phyloP scores from a whole-genome alignment of 2,113 vertebrate genomes.

The Nycticorax nycticorax region DNA sequence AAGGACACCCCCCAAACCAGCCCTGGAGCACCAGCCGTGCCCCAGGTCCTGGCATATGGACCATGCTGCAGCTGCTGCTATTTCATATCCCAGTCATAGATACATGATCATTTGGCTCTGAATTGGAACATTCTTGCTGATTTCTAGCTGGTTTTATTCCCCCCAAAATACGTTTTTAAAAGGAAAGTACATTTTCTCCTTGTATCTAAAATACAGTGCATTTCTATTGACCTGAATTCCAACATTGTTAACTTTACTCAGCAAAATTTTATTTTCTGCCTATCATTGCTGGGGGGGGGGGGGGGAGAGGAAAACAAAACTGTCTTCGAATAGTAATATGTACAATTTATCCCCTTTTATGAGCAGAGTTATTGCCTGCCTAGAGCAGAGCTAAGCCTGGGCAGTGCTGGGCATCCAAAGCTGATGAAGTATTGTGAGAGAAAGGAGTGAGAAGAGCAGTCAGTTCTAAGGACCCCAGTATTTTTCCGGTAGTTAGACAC shows the following conservation, averaged over 20 bases:
- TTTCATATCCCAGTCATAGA: background rate
- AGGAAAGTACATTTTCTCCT: background rate
- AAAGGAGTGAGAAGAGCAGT: background rate
- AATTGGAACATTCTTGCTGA: background rate
- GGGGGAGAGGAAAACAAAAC: background rate
- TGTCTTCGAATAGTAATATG: background rate
- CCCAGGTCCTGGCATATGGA: background rate
- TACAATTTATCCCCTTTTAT: background rate
- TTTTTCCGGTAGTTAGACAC: background rate
- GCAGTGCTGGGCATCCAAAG: background rate
- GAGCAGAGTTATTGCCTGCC: background rate
- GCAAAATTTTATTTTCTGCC: background rate
- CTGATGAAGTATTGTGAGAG: background rate
- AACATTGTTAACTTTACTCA: background rate
- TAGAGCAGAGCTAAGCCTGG: background rate
- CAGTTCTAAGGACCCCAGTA: background rate
- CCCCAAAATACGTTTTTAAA: background rate
- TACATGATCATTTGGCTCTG: background rate
- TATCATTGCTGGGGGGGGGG: background rate
- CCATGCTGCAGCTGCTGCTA: background rate
- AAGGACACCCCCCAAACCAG: background rate
- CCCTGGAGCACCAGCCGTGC: background rate
- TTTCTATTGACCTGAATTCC: background rate
- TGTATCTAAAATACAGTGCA: background rate
- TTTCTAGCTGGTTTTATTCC: background rate